These are phyloP conservation scores for Coelinius sp. DNA, from an alignment of 2,888 invertebrate species.

Conservation along the genomic window DNA sequence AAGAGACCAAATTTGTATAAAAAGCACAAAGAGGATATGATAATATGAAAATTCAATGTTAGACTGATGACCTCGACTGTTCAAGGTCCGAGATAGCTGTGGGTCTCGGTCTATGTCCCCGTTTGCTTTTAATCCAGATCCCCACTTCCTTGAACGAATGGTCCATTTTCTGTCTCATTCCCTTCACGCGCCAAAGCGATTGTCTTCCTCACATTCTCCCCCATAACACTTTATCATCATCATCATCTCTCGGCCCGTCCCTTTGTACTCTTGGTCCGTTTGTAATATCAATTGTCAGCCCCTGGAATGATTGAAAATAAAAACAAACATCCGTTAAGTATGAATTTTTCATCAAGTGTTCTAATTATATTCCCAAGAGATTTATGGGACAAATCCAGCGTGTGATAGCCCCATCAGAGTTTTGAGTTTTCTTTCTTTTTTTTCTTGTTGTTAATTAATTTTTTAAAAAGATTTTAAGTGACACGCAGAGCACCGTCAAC, in stretches of 20 bases:
- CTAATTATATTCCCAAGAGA: neutral
- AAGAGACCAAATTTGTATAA: neutral
- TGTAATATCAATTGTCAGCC: neutral
- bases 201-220: conserved; percentile 28
- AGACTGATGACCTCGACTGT: conserved; percentile 63
- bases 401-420: too few species aligned
- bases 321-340: conserved; percentile 7
- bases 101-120: conserved; percentile 69
- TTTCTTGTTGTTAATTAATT: conserved; percentile 28
- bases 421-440: conserved; percentile 8
- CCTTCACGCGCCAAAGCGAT: conserved; percentile 41
- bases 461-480: conserved; percentile 32
- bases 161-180: conserved; percentile 68
- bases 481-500: conserved; percentile 37
- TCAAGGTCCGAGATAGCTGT: conserved; percentile 70
- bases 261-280: neutral
- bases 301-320: neutral
- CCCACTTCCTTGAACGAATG: conserved; percentile 65
- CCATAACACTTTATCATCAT: neutral
- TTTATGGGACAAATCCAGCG: conserved; percentile 20
- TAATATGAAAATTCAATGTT: conserved; percentile 3
- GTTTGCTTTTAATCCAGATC: conserved; percentile 71
- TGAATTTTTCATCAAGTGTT: neutral
- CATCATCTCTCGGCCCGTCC: neutral
- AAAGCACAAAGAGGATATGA: neutral